Evolutionary conservation across 2,113 vertebrate species (phyloP).

Genomic region (Hypocryptadius cinnamomeus): DNA sequence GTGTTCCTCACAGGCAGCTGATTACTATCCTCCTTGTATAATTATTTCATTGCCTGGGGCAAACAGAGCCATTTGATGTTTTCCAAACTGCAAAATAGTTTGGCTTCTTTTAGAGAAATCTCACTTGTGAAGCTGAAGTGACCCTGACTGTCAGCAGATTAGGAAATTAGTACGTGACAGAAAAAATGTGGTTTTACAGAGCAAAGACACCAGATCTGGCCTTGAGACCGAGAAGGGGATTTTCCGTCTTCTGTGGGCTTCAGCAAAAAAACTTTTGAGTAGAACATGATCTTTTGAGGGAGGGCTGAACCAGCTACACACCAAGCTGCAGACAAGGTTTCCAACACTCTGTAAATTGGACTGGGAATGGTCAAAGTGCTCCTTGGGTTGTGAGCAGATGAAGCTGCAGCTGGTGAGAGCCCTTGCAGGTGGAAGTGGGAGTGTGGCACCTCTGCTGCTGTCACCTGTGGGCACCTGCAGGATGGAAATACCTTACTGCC

Average conservation of each 20-base stretch:
- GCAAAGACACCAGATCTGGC: not conserved
- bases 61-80: not conserved
- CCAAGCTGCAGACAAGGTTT: not conserved
- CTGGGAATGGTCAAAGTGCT: not conserved
- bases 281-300: rapidly evolving
- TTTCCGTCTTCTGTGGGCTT: not conserved
- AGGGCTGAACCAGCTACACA: not conserved
- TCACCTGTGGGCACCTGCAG: not conserved
- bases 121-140: not conserved
- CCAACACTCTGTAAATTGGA: not conserved
- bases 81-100: not conserved
- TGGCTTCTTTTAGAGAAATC: not conserved
- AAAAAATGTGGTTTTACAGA: not conserved
- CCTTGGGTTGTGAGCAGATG: rapidly evolving
- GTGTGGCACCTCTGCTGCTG: not conserved
- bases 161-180: not conserved
- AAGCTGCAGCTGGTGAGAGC: not conserved
- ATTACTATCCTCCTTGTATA: not conserved
- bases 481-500: rapidly evolving
- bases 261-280: not conserved
- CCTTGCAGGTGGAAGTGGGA: not conserved
- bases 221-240: not conserved
- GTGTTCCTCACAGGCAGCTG: conserved; percentile 5
- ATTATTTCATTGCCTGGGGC: not conserved
- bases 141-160: not conserved